Base-by-base conservation (phyloP, 2,888 invertebrate genomes). In the Eurytoma adleriae region DNA sequence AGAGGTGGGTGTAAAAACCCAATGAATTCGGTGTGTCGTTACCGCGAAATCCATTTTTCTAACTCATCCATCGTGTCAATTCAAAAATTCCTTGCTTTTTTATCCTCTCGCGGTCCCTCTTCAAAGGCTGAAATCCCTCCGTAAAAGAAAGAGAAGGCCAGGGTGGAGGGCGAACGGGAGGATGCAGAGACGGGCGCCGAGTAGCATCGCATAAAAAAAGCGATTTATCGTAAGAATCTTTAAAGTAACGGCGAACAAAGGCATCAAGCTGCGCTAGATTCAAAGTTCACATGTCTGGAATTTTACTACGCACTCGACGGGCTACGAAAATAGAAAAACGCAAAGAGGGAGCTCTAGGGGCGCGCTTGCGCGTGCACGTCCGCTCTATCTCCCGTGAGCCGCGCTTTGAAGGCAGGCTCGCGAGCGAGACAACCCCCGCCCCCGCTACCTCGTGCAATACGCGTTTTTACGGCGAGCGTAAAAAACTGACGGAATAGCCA, bases 261-360 rank as follows among this genome's bases (percentile, higher is more conserved):
- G 40, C 66, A 74, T 67, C 74, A 50, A 67, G 67, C 67, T 56
- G 54, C 20, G 27, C 76, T 40, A 30, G 50, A 69, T 68, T 76
- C 56, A 70, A 64, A 70, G 64, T 52, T 62, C 68, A 18, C 70
- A 57, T 64, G 40, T 70, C 50, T 64, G 48, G 52, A 72, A 71
- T 72, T 71, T 78, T 78, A 78, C 71, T 78, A 67, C 59, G 50
- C 56, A 76, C 69, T 76, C 27, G 59, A 54, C 20, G 27, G 30
- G 30, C 14, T 30, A 57, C 66, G 71, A 72, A 66, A 78, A 67
- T 72, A 72, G 72, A 72, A 78, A 70, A 70, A 59, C 27, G 69
- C 16, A 68, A n/a, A 54, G 56, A 61, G 59, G 48, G 20, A 24
- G 14, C 40, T 12, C 59, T n/a, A 16, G 3, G 64, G 57, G 10